These are phyloP conservation scores for Neosalanx taihuensis DNA, from an alignment of 2,797 vertebrate species.

Conservation along the genomic window DNA sequence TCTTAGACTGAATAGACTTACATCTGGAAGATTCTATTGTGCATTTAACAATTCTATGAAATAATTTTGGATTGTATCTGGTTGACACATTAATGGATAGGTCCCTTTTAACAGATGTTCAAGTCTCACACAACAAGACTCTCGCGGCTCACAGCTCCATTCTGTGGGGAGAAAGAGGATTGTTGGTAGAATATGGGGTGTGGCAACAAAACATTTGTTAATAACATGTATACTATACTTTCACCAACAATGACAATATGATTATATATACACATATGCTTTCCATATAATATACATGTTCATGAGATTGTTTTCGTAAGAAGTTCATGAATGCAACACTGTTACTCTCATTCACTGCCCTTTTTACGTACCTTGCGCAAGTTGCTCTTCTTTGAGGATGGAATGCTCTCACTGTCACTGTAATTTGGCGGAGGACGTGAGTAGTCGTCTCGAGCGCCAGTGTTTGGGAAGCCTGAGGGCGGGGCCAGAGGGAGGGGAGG, in stretches of 20 bases:
- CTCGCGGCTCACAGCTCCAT: conserved; percentile 86
- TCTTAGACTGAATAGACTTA: too few species aligned
- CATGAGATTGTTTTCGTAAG: too few species aligned
- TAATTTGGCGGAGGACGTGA: conserved; percentile 58
- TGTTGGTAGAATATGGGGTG: too few species aligned
- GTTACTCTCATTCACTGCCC: too few species aligned
- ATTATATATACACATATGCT: too few species aligned
- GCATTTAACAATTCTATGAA: neutral
- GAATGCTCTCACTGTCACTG: conserved; percentile 78
- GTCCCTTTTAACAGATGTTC: neutral
- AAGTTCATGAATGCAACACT: too few species aligned
- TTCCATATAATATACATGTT: too few species aligned
- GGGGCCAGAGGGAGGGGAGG: conserved; percentile 70
- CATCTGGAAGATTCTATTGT: too few species aligned
- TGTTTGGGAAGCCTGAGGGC: conserved; percentile 63
- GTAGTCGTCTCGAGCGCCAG: conserved; percentile 46
- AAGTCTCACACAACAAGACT: conserved; percentile 83
- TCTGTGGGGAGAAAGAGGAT: conserved; percentile 68
- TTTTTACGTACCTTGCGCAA: conserved; percentile 76
- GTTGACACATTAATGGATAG: neutral
- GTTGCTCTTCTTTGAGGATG: conserved; percentile 80
- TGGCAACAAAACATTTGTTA: too few species aligned
- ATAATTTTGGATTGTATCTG: neutral
- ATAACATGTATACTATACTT: too few species aligned
- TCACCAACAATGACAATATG: too few species aligned